Evolutionary conservation across 64 coral and sea anemone species (phyloP), one percentile per base, ranked within the genome.

Genomic region (Montipora efflorescens): DNA sequence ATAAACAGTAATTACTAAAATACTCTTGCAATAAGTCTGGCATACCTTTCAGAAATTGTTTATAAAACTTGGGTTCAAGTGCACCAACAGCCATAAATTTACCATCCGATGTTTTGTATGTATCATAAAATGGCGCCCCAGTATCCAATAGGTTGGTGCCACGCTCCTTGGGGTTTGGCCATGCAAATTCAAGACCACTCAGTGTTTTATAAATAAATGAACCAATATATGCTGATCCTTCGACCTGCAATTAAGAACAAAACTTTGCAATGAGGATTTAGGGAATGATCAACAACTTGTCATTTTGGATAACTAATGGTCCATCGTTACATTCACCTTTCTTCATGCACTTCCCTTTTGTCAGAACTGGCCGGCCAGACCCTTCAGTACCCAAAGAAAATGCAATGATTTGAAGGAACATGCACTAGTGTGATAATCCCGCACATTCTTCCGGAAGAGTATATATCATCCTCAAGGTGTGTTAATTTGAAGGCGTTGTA

Each of bases 101-200:
- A 75, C 92, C 83, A 91, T 98, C 97, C 59, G 84, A 55, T 78
- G 97, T 98, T 74, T 77, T 47, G 64, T 98, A 98, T 0, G 97
- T 98, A 57, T 98, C 91, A 51, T 98, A 98, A 89, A 98, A 98
- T 91, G 94, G 97, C 12, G 97, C 94, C 19, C 97, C 97, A 50
- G 94, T 88, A 57, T 98, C 97, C 43, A 98, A 74, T 36, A 98
- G 76, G 83, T 98, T 98, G 2, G 19, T 52, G 11, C 97, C 97
- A 78, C 91, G 81, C 12, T 98, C 88, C 52, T 58, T 44, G 14
- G 62, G 8, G 18, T 86, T 48, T 77, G 81, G 88, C 97, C 97
- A 98, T 18, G 91, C 10, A 72, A 85, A 94, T 51, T 68, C 88
- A 19, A 78, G 50, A 49, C 75, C 57, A 67, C 77, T 73, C 28